A percentile compares a stretch with the other conserved stretches of the same genome.
These are phyloP conservation scores for Malaclemys terrapin DNA, from an alignment of 2,113 vertebrate species.

Conservation along the genomic window DNA sequence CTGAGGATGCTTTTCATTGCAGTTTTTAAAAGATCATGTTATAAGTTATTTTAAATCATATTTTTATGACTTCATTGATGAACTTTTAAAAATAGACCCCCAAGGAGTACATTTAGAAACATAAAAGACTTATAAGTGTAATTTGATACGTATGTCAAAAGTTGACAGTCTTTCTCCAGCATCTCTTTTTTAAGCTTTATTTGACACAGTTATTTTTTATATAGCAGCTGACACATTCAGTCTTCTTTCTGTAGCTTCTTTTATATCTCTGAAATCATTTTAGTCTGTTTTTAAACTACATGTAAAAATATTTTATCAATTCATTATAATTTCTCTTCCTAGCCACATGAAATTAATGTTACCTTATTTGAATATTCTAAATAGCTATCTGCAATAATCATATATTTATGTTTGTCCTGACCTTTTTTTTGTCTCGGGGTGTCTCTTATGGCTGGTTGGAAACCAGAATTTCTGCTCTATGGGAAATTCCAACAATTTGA, in stretches of 20 bases:
- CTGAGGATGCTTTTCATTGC: neutral
- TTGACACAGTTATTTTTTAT: conserved; percentile 60
- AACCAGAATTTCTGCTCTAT: neutral
- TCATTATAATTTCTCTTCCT: conserved; percentile 63
- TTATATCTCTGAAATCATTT: conserved; percentile 45
- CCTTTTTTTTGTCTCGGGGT: neutral
- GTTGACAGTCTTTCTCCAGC: conserved; percentile 63
- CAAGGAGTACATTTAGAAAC: conserved; percentile 39
- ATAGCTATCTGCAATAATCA: conserved; percentile 23
- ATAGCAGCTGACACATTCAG: conserved; percentile 48
- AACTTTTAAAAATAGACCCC: conserved; percentile 53
- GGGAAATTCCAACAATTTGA: conserved; percentile 13
- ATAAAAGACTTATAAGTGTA: neutral
- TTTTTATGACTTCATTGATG: neutral
- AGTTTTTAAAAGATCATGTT: neutral
- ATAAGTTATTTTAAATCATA: neutral
- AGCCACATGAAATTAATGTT: neutral
- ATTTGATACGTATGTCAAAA: conserved; percentile 70
- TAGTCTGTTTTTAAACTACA: conserved; percentile 57
- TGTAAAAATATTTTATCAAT: conserved; percentile 38
- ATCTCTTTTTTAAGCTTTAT: conserved; percentile 55
- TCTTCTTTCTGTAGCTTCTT: conserved; percentile 55
- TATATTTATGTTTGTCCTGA: neutral
- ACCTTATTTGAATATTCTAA: neutral
- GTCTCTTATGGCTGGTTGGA: neutral